phyloP scores from a whole-genome alignment of 35 echinoderm and acorn worm genomes.

The Apostichopus californicus region DNA sequence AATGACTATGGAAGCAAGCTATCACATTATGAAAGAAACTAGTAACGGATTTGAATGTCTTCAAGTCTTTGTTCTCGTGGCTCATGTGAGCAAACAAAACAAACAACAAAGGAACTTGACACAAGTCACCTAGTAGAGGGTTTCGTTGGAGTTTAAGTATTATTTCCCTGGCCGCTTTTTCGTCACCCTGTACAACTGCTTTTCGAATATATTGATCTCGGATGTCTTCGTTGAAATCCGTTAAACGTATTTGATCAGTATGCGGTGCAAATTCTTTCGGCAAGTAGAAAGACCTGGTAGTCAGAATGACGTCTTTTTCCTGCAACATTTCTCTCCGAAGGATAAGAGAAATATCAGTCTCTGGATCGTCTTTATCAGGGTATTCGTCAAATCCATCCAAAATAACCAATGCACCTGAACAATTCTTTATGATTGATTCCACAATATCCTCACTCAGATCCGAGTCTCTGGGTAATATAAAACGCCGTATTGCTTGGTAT shows the following conservation, averaged over 20 bases:
- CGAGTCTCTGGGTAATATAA: background rate
- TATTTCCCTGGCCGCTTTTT: background rate
- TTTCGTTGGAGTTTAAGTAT: background rate
- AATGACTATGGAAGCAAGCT: background rate
- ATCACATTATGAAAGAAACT: background rate
- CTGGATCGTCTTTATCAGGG: background rate
- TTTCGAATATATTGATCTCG: background rate
- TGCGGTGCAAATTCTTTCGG: background rate
- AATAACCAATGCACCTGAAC: background rate
- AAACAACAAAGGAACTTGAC: constrained; percentile 11
- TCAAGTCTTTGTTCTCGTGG: background rate
- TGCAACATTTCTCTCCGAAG: background rate
- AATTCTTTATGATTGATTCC: background rate
- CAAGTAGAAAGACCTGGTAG: constrained; percentile 1
- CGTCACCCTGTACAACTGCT: background rate
- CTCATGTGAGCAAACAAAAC: constrained; percentile 26
- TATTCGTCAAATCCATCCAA: constrained; percentile 21
- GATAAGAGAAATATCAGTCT: background rate
- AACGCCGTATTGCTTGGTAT: background rate
- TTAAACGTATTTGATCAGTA: background rate
- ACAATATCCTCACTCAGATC: background rate
- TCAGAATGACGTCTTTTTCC: background rate
- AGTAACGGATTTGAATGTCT: background rate
- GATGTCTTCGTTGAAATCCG: background rate
- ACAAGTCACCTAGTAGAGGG: background rate